Conservation (phyloP, 30 jellyfish, hydroid and myxozoan species). For the Rhopilema esculentum region DNA sequence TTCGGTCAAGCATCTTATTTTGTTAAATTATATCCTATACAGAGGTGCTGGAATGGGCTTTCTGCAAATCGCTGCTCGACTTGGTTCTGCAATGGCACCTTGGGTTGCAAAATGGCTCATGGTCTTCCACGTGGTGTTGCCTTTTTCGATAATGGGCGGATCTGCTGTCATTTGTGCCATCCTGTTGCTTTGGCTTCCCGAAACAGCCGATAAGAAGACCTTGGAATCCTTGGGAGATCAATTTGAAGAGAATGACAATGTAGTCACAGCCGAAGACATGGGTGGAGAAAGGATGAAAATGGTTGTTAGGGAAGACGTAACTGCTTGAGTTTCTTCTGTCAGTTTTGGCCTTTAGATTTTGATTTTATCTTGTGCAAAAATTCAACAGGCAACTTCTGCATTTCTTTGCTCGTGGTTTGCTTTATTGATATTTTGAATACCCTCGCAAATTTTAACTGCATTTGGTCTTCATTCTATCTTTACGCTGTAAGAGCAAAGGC, state of each 20-base stretch:
- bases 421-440: too few relatives aligned
- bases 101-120: conserved; percentile 89
- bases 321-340: not conserved
- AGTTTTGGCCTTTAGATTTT: too few relatives aligned
- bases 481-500: too few relatives aligned
- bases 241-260: conserved; percentile 3
- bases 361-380: too few relatives aligned
- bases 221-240: conserved; percentile 69
- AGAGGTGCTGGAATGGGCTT: conserved; percentile 96
- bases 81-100: conserved; percentile 93
- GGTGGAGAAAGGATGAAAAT: not conserved
- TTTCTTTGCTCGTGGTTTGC: too few relatives aligned
- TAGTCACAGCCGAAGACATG: not conserved
- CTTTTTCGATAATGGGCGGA: conserved; percentile 85
- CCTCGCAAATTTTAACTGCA: too few relatives aligned
- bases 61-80: conserved; percentile 84
- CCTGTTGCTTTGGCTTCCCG: conserved; percentile 74
- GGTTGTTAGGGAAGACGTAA: not conserved
- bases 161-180: conserved; percentile 59
- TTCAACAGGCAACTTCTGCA: too few relatives aligned
- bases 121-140: conserved; percentile 62
- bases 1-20: not conserved
- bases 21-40: not conserved
- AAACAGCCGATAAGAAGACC: conserved; percentile 76
- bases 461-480: too few relatives aligned